Evolutionary conservation across 2,888 invertebrate genomes (phyloP), one percentile per base, ranked within the genome.

Genomic region (Lepidocyrtoides sp.): DNA sequence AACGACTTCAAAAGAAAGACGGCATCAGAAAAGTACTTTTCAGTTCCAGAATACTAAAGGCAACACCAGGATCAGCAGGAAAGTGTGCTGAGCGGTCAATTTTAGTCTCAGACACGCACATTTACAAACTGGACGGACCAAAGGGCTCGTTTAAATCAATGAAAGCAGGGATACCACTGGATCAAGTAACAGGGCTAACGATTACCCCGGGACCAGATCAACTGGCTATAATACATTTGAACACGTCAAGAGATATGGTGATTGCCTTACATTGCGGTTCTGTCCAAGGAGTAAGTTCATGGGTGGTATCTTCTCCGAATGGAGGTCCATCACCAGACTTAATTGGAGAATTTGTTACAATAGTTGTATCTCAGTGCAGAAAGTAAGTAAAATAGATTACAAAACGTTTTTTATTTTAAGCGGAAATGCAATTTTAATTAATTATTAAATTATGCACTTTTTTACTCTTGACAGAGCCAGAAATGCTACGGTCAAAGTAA

Each of bases 211-310:
- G 98, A 3, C 96, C 96, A 89, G 99, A 98, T 95, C 99, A 99
- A 95, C 96, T 99, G 92, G 96, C 98, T 91, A 97, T 98, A 83
- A 96, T 99, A 93, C 98, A 98, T 95, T 97, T 98, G 75, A 97
- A 97, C 79, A 97, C 97, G 17, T 98, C 98, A 87, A 98, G 99
- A 95, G 99, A 99, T 96, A 96, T 99, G 93, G 98, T 99, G 51
- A 96, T 98, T 94, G 97, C 98, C 0, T 96, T 99, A 14, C 94
- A 94, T 81, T 94, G 94, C 63, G 94, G 94, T 8, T 93, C 93
- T 0, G 81, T 94, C 14, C 93, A 94, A 88, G 94, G 94, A 32
- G 94, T 94, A 54, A 93, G 93, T 32, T 92, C 93, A 26, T 94
- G 94, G 94, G 94, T 93, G 20, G 75, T 94, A n/a, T 91, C 92